Conservation (phyloP, 2,113 vertebrate genomes). For the Plotosus lineatus region DNA sequence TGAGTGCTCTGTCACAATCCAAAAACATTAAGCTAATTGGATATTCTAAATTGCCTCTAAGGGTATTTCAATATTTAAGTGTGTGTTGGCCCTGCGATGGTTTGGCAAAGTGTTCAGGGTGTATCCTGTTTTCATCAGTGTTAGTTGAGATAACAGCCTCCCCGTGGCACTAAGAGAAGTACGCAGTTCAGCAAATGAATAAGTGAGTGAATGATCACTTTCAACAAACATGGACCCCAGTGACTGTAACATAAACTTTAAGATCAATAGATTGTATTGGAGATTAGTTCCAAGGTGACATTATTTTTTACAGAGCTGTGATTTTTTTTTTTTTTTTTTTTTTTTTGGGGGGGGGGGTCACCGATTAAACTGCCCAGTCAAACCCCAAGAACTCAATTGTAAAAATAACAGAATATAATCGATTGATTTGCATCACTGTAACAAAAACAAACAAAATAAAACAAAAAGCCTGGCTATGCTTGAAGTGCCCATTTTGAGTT, state of each 20-base stretch:
- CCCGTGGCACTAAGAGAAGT: no score
- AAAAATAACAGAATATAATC: not conserved
- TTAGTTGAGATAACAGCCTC: no score
- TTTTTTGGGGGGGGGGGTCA: not conserved
- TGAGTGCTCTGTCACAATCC: no score
- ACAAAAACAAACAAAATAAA: not conserved
- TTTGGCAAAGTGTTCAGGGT: no score
- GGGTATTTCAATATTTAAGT: no score
- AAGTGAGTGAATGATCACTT: no score
- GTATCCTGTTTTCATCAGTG: no score
- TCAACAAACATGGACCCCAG: not conserved
- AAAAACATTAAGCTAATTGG: no score
- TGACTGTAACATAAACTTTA: not conserved
- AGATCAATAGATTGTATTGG: not conserved
- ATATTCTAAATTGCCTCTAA: no score
- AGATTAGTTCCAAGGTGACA: not conserved
- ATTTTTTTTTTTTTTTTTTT: not conserved
- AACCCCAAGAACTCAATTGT: not conserved
- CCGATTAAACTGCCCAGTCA: not conserved
- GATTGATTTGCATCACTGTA: not conserved
- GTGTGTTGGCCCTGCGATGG: no score
- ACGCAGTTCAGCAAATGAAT: no score
- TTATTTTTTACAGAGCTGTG: not conserved
- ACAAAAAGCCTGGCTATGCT: not conserved
- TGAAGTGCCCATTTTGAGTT: not conserved